Base-by-base conservation (phyloP, 2,797 vertebrate species). In the Knipowitschia caucasica region DNA sequence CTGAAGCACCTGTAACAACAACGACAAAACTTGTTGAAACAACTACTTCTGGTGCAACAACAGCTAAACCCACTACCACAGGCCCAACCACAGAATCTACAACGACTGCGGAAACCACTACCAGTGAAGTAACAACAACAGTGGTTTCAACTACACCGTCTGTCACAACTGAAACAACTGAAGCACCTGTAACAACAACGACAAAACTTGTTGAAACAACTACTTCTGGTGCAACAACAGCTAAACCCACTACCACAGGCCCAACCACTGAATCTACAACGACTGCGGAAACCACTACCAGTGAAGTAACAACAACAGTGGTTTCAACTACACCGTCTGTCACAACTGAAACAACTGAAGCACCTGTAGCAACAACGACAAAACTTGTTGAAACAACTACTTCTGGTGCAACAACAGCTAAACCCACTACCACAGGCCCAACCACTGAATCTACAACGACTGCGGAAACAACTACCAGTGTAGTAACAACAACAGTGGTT, bases 381-480 rank as follows among this genome's bases (percentile, higher is more conserved):
- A 26, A 6, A 40, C 4, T 3, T 21, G 2, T 18, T 17, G 18
- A 1, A 18, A 11, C 26, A 50, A 61, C 57, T 4, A 45, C 43
- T 18, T 11, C 24, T 14, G 14, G 15, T 21, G 11, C 10, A 4
- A 30, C 30, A 4, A 44, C 53, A 43, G 30, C 29, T 15, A 17
- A 6, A 26, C 40, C 33, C 4, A 64, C 53, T 20, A 31, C 26
- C 4, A 14, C 53, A 11, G 33, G 35, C 0, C 51, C 56, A 53
- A 21, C 25, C 3, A 24, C 42, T 20, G 47, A 56, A 4, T 60
- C 54, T 39, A 55, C 45, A 4, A 66, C 57, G 8, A 35, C 52
- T 1, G 7, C 10, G 23, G 15, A n/a, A 1, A 15, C 26, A 8
- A 1, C 0, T 2, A 2, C 38, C 8, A 21, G 7, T 4, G 25